phyloP scores from a whole-genome alignment of 2,888 invertebrate genomes.

The Megaustenia siamemsis region DNA sequence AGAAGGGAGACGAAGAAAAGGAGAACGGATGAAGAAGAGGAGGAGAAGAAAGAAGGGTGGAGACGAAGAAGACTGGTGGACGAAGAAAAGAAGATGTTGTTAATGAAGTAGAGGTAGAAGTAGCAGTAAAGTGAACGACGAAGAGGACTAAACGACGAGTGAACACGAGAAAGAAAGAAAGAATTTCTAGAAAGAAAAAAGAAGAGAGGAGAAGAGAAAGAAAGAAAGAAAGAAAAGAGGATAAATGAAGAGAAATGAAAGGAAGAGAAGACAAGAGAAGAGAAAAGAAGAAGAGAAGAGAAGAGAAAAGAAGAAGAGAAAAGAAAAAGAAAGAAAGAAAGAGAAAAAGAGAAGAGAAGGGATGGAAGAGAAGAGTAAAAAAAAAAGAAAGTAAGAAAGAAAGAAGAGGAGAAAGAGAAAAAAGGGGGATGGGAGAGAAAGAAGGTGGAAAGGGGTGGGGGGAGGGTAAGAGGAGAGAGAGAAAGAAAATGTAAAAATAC shows the following conservation, averaged over 20 bases:
- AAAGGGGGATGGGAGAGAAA: too few species aligned
- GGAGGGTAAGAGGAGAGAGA: too few species aligned
- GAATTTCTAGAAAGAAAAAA: too few species aligned
- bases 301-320: neutral
- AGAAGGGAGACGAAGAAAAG: neutral
- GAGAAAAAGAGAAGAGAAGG: constrained; percentile 1
- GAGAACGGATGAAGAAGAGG: neutral
- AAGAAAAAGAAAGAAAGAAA: constrained; percentile 1
- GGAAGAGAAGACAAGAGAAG: constrained; percentile 13
- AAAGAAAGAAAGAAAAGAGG: neutral
- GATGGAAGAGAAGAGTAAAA: too few species aligned
- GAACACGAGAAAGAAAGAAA: too few species aligned
- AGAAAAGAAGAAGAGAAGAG: constrained; percentile 2
- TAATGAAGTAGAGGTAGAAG: neutral
- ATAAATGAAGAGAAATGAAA: too few species aligned
- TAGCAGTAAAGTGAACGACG: neutral
- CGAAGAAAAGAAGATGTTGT: neutral
- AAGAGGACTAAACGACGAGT: neutral
- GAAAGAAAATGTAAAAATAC: too few species aligned
- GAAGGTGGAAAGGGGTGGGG: too few species aligned
- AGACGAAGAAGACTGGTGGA: too few species aligned
- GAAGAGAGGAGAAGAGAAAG: neutral
- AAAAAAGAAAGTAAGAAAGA: too few species aligned
- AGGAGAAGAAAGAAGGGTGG: neutral
- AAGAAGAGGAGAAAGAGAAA: neutral